Percentiles rank a stretch among this genome's conserved stretches.
These are phyloP conservation scores for Teinopalpus imperialis DNA, from an alignment of 2,888 invertebrate genomes.

Conservation along the genomic window DNA sequence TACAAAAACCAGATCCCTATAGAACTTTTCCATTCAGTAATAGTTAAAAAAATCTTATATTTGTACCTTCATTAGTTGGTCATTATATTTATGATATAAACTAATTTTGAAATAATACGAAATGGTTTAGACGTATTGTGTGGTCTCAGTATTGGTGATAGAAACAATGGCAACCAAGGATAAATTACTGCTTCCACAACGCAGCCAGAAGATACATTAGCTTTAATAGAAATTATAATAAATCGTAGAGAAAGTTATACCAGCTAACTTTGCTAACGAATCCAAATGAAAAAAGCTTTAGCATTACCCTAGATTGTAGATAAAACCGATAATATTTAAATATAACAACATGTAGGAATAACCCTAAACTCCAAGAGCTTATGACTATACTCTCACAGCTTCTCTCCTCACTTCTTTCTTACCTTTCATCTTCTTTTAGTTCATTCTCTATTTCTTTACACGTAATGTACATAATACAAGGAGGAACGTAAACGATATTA, in stretches of 20 bases:
- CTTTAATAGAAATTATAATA: slow-evolving; percentile 11
- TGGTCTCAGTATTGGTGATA: slow-evolving; percentile 12
- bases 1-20: too few relatives aligned
- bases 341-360: neutral
- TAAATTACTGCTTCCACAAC: slow-evolving; percentile 20
- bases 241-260: slow-evolving; percentile 12
- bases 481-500: slow-evolving; percentile 2
- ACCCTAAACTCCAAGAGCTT: slow-evolving; percentile 10
- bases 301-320: slow-evolving; percentile 19
- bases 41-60: neutral
- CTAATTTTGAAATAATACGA: too few relatives aligned
- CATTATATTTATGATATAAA: too few relatives aligned
- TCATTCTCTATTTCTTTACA: slow-evolving; percentile 6
- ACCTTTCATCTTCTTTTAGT: slow-evolving; percentile 13
- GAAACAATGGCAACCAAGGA: slow-evolving; percentile 22
- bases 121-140: neutral
- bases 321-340: neutral
- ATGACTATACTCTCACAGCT: slow-evolving; percentile 21
- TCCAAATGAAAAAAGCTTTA: slow-evolving; percentile 12
- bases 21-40: too few relatives aligned
- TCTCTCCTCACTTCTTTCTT: slow-evolving; percentile 9
- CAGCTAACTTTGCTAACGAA: slow-evolving; percentile 16
- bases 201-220: slow-evolving; percentile 16
- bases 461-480: slow-evolving; percentile 20
- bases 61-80: slow-evolving; percentile 5